Evolutionary conservation across 2,797 vertebrate species (phyloP).

Genomic region (Ptychadena robeensis): DNA sequence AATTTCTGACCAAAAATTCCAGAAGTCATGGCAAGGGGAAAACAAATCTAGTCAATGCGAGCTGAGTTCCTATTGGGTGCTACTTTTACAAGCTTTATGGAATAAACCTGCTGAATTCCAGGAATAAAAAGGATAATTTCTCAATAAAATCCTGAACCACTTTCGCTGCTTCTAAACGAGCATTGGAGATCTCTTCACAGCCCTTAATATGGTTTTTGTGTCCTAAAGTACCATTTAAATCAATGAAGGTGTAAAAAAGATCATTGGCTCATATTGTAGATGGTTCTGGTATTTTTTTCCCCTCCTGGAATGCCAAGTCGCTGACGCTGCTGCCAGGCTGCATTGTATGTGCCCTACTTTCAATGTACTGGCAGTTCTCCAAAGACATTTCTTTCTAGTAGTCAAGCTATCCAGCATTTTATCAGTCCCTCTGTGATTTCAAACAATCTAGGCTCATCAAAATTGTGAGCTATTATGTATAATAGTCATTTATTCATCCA

Average conservation of each 20-base stretch:
- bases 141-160: neutral
- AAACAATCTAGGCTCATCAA: slow-evolving; percentile 8
- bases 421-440: slow-evolving; percentile 23
- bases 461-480: neutral
- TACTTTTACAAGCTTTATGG: neutral
- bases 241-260: slow-evolving; percentile 59
- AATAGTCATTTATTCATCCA: slow-evolving; percentile 10
- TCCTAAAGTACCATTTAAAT: slow-evolving; percentile 60
- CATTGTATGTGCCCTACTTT: slow-evolving; percentile 46
- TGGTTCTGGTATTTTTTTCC: slow-evolving; percentile 41
- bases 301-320: slow-evolving; percentile 22
- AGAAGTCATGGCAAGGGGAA: too few species aligned
- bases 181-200: slow-evolving; percentile 38
- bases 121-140: slow-evolving; percentile 30
- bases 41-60: neutral
- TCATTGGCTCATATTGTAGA: slow-evolving; percentile 55
- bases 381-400: slow-evolving; percentile 43
- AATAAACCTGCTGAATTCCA: neutral
- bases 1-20: too few species aligned
- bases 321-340: slow-evolving; percentile 35
- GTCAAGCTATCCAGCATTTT: slow-evolving; percentile 24
- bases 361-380: slow-evolving; percentile 45
- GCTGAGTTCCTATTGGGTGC: neutral
- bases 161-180: slow-evolving; percentile 23
- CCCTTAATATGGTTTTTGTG: slow-evolving; percentile 52